Evolutionary conservation across 1,140 invertebrate species (phyloP).

Genomic region (Orius insidiosus): DNA sequence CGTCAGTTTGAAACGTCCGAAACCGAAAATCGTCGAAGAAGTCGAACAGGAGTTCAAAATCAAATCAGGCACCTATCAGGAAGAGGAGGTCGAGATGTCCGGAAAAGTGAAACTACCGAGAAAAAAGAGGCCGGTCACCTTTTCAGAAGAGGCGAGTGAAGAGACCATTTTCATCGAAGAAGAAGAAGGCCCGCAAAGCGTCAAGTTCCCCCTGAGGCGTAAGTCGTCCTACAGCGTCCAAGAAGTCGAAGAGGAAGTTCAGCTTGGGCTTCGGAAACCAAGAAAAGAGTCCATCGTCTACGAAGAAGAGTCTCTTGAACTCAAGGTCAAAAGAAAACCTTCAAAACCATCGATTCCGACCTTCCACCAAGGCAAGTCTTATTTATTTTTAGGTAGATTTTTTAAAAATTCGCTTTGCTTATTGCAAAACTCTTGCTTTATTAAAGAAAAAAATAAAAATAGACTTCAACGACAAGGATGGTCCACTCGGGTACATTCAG

Average conservation of each 20-base stretch:
- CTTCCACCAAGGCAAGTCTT: constrained; percentile 22
- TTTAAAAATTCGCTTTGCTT: too few relatives aligned
- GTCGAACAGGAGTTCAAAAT: constrained; percentile 75
- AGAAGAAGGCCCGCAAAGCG: constrained; percentile 40
- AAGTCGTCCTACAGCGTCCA: constrained; percentile 20
- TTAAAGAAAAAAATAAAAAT: too few relatives aligned
- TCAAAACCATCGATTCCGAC: constrained; percentile 29
- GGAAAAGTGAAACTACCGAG: constrained; percentile 61
- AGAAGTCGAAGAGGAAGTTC: constrained; percentile 22
- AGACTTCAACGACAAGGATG: too few relatives aligned
- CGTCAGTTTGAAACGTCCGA: constrained; percentile 2
- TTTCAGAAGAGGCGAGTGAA: constrained; percentile 46
- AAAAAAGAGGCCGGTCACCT: constrained; percentile 54
- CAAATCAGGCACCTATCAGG: constrained; percentile 60
- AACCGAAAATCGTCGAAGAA: constrained; percentile 42
- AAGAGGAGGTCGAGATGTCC: constrained; percentile 70
- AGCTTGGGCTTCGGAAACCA: constrained; percentile 19
- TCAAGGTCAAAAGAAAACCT: constrained; percentile 36
- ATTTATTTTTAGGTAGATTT: too few relatives aligned
- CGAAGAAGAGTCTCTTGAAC: constrained; percentile 38
- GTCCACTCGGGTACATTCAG: too few relatives aligned
- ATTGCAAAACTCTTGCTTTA: too few relatives aligned
- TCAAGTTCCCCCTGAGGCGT: constrained; percentile 22
- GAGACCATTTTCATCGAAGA: constrained; percentile 45
- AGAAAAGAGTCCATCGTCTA: constrained; percentile 27